These are phyloP conservation scores for Ylistrum balloti DNA, from an alignment of 1,140 invertebrate genomes.

Conservation along the genomic window DNA sequence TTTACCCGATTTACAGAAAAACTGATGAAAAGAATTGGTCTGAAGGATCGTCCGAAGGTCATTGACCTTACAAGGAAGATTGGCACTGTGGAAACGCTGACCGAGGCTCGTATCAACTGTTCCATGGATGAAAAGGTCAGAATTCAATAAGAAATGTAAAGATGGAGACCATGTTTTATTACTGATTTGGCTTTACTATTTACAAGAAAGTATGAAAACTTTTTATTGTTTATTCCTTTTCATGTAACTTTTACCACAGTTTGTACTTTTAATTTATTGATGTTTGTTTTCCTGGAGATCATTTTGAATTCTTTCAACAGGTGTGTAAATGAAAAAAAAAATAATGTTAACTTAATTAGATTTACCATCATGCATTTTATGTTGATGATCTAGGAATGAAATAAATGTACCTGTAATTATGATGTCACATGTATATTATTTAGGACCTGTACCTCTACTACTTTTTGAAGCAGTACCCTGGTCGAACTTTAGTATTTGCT, in stretches of 20 bases:
- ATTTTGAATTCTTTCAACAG: too few relatives aligned
- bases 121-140: slow-evolving; percentile 84
- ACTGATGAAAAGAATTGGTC: slow-evolving; percentile 87
- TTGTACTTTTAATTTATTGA: too few relatives aligned
- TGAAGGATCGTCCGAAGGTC: slow-evolving; percentile 93
- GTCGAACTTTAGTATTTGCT: slow-evolving; percentile 97
- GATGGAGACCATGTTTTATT: too few relatives aligned
- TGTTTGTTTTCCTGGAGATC: too few relatives aligned
- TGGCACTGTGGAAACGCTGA: slow-evolving; percentile 91
- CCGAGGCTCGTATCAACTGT: slow-evolving; percentile 90
- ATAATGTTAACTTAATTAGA: too few relatives aligned
- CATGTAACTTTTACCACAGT: too few relatives aligned
- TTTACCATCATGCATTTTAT: neutral
- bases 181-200: too few relatives aligned
- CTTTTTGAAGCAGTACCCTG: slow-evolving; percentile 91
- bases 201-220: too few relatives aligned
- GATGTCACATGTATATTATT: slow-evolving; percentile 58
- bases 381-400: too few relatives aligned
- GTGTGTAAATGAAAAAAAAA: too few relatives aligned
- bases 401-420: too few relatives aligned
- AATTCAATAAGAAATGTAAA: neutral
- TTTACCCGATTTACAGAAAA: slow-evolving; percentile 69
- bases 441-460: slow-evolving; percentile 96
- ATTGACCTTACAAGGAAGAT: slow-evolving; percentile 92
- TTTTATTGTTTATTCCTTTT: too few relatives aligned